Evolutionary conservation across 2,888 invertebrate species (phyloP).

Genomic region (Drosophila nr. perissopoda): DNA sequence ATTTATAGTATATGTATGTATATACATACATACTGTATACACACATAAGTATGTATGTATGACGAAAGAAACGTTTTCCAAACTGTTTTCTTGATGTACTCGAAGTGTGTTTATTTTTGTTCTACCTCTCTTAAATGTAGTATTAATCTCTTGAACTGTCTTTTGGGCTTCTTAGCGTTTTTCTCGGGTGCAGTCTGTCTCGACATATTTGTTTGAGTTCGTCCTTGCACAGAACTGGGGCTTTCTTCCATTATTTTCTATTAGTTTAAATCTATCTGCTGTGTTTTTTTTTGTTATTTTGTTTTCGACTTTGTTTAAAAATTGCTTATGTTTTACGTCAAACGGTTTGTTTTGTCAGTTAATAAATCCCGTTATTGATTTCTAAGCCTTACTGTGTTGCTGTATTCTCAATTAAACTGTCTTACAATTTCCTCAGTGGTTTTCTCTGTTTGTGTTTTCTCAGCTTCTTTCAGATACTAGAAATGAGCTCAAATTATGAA

Average conservation of each 20-base stretch:
- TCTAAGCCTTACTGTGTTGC: conserved; percentile 40
- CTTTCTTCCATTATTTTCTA: conserved; percentile 30
- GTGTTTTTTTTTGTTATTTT: not conserved
- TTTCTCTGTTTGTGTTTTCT: conserved; percentile 14
- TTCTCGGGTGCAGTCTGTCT: conserved; percentile 30
- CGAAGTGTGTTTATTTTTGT: conserved; percentile 39
- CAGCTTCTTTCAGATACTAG: conserved; percentile 34
- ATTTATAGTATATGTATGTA: conserved; percentile 24
- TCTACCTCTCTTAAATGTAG: conserved; percentile 34
- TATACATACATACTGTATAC: conserved; percentile 32
- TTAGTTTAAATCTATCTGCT: conserved; percentile 43
- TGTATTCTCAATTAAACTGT: conserved; percentile 28
- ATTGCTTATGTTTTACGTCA: conserved; percentile 67
- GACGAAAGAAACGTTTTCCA: conserved; percentile 65
- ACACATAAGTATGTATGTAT: conserved; percentile 25
- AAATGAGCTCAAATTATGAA: conserved; percentile 66
- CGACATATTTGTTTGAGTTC: conserved; percentile 7
- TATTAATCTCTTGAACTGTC: conserved; percentile 36
- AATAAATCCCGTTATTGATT: conserved; percentile 52
- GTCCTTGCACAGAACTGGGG: conserved; percentile 20
- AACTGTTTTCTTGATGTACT: conserved; percentile 53
- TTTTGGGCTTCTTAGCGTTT: conserved; percentile 13
- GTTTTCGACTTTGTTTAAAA: conserved; percentile 49
- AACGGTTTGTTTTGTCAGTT: conserved; percentile 45
- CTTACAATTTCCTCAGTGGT: conserved; percentile 15